Evolutionary conservation across 2,888 invertebrate genomes (phyloP).

Genomic region (Eueremaeus valkanovi): DNA sequence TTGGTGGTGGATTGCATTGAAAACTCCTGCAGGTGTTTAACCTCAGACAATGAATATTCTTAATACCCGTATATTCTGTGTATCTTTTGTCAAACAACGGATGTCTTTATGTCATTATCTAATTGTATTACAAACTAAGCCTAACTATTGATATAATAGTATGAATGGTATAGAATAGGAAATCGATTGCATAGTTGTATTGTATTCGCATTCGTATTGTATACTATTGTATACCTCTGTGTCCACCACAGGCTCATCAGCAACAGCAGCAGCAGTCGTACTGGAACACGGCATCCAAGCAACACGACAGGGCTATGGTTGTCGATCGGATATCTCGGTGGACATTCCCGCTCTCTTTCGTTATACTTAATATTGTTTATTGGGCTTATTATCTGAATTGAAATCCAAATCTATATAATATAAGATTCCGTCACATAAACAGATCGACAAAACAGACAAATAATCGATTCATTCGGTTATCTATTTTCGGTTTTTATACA

Average conservation of each 20-base stretch:
- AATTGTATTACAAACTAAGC: too few species aligned
- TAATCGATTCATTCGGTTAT: too few species aligned
- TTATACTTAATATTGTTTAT: constrained; percentile 81
- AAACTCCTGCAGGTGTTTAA: too few species aligned
- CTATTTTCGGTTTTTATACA: too few species aligned
- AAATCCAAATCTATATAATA: not conserved
- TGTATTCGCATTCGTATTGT: not conserved
- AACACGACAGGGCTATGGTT: constrained; percentile 44
- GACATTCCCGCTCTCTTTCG: constrained; percentile 84
- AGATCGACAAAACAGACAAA: not conserved
- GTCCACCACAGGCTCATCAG: not conserved
- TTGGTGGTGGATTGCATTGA: too few species aligned
- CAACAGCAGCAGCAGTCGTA: constrained; percentile 10
- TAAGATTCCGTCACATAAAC: not conserved
- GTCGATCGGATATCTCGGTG: constrained; percentile 75
- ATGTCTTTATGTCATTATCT: too few species aligned
- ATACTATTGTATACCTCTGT: not conserved
- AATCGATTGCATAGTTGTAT: not conserved
- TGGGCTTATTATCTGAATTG: constrained; percentile 59
- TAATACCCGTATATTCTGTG: too few species aligned
- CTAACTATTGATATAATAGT: too few species aligned
- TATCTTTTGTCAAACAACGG: too few species aligned
- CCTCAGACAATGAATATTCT: too few species aligned
- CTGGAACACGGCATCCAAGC: constrained; percentile 35
- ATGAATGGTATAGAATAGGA: too few species aligned